Evolutionary conservation across 2,888 invertebrate genomes (phyloP).

Genomic region (Caenorhabditis virilis): DNA sequence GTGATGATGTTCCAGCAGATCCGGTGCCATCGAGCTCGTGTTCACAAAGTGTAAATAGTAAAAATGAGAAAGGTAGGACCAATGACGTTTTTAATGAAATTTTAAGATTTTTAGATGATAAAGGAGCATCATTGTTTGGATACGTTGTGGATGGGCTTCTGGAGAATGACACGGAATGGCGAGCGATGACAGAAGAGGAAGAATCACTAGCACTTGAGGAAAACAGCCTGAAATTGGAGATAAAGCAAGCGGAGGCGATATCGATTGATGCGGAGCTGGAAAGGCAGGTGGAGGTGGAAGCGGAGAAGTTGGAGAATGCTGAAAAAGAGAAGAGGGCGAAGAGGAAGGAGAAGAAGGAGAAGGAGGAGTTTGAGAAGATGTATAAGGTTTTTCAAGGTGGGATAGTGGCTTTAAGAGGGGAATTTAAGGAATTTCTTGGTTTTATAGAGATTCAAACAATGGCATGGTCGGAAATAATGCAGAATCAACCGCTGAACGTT

Average conservation of each 20-base stretch:
- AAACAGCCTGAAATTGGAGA: slow-evolving; percentile 74
- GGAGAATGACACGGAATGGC: slow-evolving; percentile 74
- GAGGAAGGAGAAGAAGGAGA: slow-evolving; percentile 5
- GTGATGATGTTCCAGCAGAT: slow-evolving; percentile 24
- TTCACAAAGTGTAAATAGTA: too few relatives aligned
- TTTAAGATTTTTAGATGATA: too few relatives aligned
- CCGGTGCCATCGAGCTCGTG: slow-evolving; percentile 25
- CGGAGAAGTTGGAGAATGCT: slow-evolving; percentile 46
- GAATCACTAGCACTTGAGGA: slow-evolving; percentile 73
- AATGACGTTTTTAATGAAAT: too few relatives aligned
- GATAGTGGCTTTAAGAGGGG: not conserved
- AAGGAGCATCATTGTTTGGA: slow-evolving; percentile 9
- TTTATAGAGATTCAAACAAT: slow-evolving; percentile 14
- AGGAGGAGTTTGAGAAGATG: slow-evolving; percentile 16
- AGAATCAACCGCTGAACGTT: slow-evolving; percentile 35
- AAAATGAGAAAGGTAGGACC: too few relatives aligned
- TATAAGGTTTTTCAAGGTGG: slow-evolving; percentile 8
- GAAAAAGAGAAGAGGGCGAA: slow-evolving; percentile 12
- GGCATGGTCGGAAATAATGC: slow-evolving; percentile 52
- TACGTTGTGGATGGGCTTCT: slow-evolving; percentile 27
- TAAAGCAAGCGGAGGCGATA: slow-evolving; percentile 74
- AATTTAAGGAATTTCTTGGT: not conserved
- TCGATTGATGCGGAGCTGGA: slow-evolving; percentile 70
- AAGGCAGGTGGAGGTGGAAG: slow-evolving; percentile 67
- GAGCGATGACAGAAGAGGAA: slow-evolving; percentile 71